A percentile compares a stretch with the other conserved stretches of the same genome.
Conservation (phyloP, 2,888 invertebrate species). For the Coleophora deauratella region DNA sequence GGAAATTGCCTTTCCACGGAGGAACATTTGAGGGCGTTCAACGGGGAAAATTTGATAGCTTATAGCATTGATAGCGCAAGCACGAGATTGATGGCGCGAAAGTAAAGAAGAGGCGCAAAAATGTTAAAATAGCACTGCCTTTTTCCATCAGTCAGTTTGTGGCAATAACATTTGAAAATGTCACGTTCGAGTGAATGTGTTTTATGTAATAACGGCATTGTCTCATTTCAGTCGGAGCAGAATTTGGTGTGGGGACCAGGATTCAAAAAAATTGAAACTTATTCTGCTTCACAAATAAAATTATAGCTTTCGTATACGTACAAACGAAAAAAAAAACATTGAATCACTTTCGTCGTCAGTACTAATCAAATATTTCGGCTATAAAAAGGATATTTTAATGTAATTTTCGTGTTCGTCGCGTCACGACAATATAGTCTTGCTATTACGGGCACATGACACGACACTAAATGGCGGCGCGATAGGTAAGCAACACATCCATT, state of each 20-base stretch:
- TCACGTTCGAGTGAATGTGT: too few relatives aligned
- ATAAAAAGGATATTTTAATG: background rate
- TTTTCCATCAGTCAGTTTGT: too few relatives aligned
- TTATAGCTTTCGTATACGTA: too few relatives aligned
- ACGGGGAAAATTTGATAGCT: constrained; percentile 64
- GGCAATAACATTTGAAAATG: too few relatives aligned
- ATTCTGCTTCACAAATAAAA: too few relatives aligned
- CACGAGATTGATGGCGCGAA: constrained; percentile 35
- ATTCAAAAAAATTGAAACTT: too few relatives aligned
- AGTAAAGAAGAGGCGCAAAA: background rate
- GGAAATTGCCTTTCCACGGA: constrained; percentile 61
- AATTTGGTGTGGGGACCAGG: too few relatives aligned
- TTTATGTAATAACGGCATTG: too few relatives aligned
- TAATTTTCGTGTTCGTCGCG: constrained; percentile 1
- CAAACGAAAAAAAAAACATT: too few relatives aligned
- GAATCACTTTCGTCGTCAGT: too few relatives aligned
- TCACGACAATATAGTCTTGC: constrained; percentile 4
- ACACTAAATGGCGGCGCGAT: constrained; percentile 25
- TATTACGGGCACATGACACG: constrained; percentile 27
- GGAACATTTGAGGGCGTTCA: constrained; percentile 49
- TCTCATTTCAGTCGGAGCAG: too few relatives aligned
- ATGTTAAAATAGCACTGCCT: background rate
- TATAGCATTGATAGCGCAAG: constrained; percentile 49
- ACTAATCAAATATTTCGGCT: background rate
- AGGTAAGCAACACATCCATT: constrained; percentile 35